Base-by-base conservation (phyloP, 2,113 vertebrate genomes). In the Corythornis vintsioides region DNA sequence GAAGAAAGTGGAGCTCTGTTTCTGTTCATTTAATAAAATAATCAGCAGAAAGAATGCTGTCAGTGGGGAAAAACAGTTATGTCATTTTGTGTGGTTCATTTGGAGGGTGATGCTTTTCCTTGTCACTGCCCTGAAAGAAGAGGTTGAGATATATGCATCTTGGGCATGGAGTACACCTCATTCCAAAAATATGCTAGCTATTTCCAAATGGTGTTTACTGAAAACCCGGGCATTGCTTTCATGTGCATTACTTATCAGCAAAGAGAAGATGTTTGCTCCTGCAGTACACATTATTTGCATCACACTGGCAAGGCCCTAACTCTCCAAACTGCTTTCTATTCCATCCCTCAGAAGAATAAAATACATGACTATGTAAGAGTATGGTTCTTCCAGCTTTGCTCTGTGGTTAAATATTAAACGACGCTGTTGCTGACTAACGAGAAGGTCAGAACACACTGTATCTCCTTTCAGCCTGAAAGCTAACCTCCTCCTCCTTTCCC, bases 1-100 rank as follows among this genome's bases (percentile, higher is more conserved):
- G 91, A 92, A 93, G 89, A 88, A 94, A 93, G 71, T 5, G n/a
- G 35, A 92, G 84, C 59, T 93, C 76, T 66, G 66, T 83, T 91
- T 93, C 77, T 82, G 50, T 95, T 83, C 81, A 93, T 64, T 91
- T 86, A 89, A 89, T 52, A 57, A 85, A 61, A 79, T 83, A 80
- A 89, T 29, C 82, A 89, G 86, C 79, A 94, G 83, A 93, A 95
- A 90, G 92, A 95, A 96, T 78, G 60, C 56, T 88, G 69, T 84
- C 77, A 67, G 65, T 65, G 33, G 47, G 81, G 57, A 24, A 77
- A 69, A 31, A 89, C 92, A 53, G 50, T 85, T 89, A 85, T 5
- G 42, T 78, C 45, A 47, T 91, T 91, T 91, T 57, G 61, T 88
- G 91, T 78, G 72, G 82, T 21, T 89, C 79, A 67, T 24, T 42